Evolutionary conservation across 2,113 vertebrate genomes (phyloP), one percentile per base, ranked within the genome.

Genomic region (Neogale vison): DNA sequence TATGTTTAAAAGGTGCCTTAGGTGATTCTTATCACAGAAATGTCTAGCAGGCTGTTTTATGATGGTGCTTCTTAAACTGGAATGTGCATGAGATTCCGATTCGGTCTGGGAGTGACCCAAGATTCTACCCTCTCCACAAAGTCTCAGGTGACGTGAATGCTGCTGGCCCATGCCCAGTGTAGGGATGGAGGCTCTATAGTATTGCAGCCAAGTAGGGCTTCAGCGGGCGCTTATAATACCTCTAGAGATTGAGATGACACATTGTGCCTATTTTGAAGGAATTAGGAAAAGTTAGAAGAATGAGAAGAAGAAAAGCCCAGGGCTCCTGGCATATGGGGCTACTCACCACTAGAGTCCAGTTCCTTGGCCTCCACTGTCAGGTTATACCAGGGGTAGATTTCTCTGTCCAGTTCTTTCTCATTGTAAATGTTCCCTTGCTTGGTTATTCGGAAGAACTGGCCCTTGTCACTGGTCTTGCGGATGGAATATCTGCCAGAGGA

Each of bases 281-380:
- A 63, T 5, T 21, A 47, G 8, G 45, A 71, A n/a, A 59, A 83
- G 42, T 6, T 21, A 45, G 10, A 55, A 55, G 52, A 55, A 55
- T 18, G 52, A 72, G 31, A 59, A 86, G 42, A 83, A 86, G 69
- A 65, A 80, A 59, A 23, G 6, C 57, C 90, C 63, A 71, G 36
- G 26, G 23, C 1, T 13, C 34, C 23, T 67, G 31, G 12, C 2
- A 36, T 76, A 42, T 26, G 21, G 74, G 71, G 24, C 9, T 15
- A 81, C 98, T 90, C 96, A 99, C 99, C 99, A 0, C 15, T 98
- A 45, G 86, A 92, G 87, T 98, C 97, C 65, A 99, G 89, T 97
- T 99, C 99, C 86, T 99, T 99, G 13, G 99, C 99, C 88, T 98
- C 99, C 67, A 99, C 99, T 39, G 99, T 99, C 97, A 99, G 99